Evolutionary conservation across 2,888 invertebrate genomes (phyloP).

Genomic region (Megastigmus dorsalis): DNA sequence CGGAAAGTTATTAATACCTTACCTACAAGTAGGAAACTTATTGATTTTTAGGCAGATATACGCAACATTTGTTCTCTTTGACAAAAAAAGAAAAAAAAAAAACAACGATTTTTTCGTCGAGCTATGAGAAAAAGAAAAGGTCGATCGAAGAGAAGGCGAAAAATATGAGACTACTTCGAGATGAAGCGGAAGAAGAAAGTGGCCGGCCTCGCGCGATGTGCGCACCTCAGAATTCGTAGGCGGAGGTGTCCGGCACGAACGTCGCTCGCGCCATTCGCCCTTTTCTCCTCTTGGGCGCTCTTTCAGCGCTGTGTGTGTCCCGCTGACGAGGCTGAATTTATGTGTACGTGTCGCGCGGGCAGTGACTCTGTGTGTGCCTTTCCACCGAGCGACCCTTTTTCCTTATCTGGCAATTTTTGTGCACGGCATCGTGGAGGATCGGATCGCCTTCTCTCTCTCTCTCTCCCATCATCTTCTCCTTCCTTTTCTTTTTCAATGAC

Average conservation of each 20-base stretch:
- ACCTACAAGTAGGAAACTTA: too few species aligned
- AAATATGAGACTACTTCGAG: too few species aligned
- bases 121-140: too few species aligned
- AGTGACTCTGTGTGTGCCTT: not conserved
- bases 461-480: not conserved
- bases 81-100: too few species aligned
- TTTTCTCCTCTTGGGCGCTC: not conserved
- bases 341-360: slow-evolving; percentile 5
- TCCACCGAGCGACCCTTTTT: slow-evolving; percentile 29
- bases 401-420: slow-evolving; percentile 15
- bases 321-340: slow-evolving; percentile 36
- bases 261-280: not conserved
- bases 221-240: slow-evolving; percentile 1
- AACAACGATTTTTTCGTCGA: too few species aligned
- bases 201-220: not conserved
- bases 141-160: too few species aligned
- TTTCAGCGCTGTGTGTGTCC: too few species aligned
- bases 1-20: too few species aligned
- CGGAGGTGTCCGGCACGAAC: not conserved
- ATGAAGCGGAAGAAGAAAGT: not conserved
- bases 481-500: slow-evolving; percentile 9
- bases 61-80: too few species aligned
- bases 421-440: not conserved
- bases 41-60: too few species aligned
- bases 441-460: not conserved